Evolutionary conservation across 2,888 invertebrate genomes (phyloP), one percentile per base, ranked within the genome.

Genomic region (Trisateles emortualis): DNA sequence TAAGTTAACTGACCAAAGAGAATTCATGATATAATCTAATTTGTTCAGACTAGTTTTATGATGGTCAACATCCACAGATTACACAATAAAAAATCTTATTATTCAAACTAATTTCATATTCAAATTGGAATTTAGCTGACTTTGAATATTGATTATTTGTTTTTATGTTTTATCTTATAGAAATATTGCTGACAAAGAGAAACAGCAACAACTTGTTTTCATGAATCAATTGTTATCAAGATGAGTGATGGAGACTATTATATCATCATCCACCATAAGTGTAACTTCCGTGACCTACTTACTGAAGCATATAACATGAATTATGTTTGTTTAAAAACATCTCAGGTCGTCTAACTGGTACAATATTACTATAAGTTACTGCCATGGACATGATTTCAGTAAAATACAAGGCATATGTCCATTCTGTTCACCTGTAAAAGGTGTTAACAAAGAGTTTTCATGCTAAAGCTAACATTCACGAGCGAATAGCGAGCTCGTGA

Each of bases 241-340:
- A 2, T 19, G 2, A 19, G 5, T 19, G 19, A 19, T 26, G 26
- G 8, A 8, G 8, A 8, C 3, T 6, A 19, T 3, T n/a, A n/a
- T 32, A n/a, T 32, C 10, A 32, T n/a, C 11, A 11, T 11, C 32
- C 32, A 32, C 11, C 32, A 11, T 32, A 11, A 11, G 11, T 11
- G 4, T 32, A 32, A 9, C 2, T 17, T 17, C 17, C 30, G 14
- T 65, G 66, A 64, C 64, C 64, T 62, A 65, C 54, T 54, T 65
- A 36, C 9, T 14, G 38, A 44, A 50, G 44, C 51, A 13, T 26
- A 26, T 10, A 38, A 33, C 39, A 58, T 59, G 24, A 36, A 52
- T 51, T 41, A 46, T 42, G 9, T 48, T 41, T 35, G 32, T 10
- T 16, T 22, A 19, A 10, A 33, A 35, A 35, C 3, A 24, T 24